phyloP scores from a whole-genome alignment of 2,113 vertebrate genomes.

The Agelaius tricolor region DNA sequence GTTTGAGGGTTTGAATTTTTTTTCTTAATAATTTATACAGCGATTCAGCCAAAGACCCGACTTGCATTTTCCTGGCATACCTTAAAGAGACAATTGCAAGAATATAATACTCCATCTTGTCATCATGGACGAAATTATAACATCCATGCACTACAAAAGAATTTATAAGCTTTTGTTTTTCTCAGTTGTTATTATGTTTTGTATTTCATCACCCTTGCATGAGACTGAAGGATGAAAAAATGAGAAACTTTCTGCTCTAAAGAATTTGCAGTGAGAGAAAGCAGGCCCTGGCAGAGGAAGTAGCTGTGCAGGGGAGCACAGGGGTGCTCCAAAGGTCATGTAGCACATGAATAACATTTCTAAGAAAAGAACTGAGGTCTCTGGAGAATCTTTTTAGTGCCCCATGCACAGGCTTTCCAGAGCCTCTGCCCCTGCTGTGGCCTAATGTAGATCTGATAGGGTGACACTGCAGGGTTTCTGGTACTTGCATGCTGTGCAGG shows the following conservation, averaged over 20 bases:
- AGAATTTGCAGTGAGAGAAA: neutral
- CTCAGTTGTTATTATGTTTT: neutral
- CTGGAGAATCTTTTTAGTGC: neutral
- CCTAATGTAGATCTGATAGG: neutral
- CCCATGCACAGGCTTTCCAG: neutral
- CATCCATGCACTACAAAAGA: neutral
- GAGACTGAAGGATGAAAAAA: neutral
- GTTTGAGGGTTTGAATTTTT: neutral
- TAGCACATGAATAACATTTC: neutral
- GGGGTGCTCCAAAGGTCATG: neutral
- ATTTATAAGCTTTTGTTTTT: neutral
- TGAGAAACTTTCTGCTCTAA: neutral
- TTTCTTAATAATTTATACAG: neutral
- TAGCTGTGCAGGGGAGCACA: neutral
- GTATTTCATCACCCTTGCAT: neutral
- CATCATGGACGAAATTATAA: neutral
- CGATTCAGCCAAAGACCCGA: neutral
- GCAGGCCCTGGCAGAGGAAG: neutral
- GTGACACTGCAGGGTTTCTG: neutral
- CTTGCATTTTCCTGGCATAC: neutral
- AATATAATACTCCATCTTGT: neutral
- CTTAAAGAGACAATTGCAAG: neutral
- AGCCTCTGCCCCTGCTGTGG: neutral
- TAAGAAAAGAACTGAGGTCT: neutral
- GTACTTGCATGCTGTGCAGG: rapidly evolving